These are phyloP conservation scores for Zosterops japonicus DNA, from an alignment of 2,113 vertebrate species.

Conservation along the genomic window DNA sequence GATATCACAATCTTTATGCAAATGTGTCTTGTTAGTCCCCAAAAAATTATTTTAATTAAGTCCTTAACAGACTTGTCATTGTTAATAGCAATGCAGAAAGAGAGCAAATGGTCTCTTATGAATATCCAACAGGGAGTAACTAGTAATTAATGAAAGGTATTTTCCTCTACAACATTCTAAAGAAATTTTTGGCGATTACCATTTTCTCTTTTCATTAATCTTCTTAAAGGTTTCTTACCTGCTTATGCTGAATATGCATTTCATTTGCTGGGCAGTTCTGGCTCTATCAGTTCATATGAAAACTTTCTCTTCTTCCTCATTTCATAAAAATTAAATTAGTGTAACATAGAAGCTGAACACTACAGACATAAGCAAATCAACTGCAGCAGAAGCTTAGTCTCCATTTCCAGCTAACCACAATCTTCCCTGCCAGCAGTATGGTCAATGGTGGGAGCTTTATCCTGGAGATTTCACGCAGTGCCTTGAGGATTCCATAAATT, in stretches of 20 bases:
- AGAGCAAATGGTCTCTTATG: not conserved
- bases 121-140: not conserved
- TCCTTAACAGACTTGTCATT: not conserved
- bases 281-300: not conserved
- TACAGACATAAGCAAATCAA: not conserved
- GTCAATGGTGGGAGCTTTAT: not conserved
- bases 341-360: not conserved
- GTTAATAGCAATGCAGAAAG: not conserved
- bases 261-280: not conserved
- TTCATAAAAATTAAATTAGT: not conserved
- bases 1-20: not conserved
- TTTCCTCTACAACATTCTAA: not conserved
- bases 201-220: not conserved
- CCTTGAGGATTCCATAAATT: not conserved
- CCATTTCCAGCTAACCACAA: not conserved
- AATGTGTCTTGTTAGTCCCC: not conserved
- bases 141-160: not conserved
- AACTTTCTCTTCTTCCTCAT: not conserved
- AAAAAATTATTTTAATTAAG: not conserved
- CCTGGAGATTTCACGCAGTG: not conserved
- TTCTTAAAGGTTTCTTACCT: not conserved
- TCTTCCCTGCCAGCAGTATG: not conserved
- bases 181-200: not conserved
- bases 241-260: not conserved
- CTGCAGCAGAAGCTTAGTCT: not conserved